These are phyloP conservation scores for Aselliscus stoliczkanus DNA, from an alignment of 2,797 vertebrate genomes.

Conservation along the genomic window DNA sequence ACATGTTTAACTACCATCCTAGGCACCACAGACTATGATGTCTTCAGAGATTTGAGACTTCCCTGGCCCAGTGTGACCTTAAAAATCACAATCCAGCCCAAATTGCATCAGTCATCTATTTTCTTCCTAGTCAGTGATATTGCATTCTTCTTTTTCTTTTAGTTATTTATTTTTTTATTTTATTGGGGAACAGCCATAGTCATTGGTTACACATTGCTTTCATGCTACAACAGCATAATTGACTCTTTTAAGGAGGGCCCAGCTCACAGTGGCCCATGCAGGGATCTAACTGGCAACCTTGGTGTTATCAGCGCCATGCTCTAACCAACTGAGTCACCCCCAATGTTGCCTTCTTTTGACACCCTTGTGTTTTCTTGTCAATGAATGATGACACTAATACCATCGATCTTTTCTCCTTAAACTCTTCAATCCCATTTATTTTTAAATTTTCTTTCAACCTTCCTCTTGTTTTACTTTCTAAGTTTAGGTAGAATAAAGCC, in stretches of 20 bases:
- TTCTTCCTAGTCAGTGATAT: neutral
- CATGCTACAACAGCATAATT: too few relatives aligned
- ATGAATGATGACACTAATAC: neutral
- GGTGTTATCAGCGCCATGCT: too few relatives aligned
- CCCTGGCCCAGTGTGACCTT: neutral
- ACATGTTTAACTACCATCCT: neutral
- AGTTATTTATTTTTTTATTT: too few relatives aligned
- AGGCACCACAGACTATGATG: neutral
- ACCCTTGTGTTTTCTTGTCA: neutral
- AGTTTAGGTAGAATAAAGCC: constrained; percentile 6
- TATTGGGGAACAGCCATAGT: too few relatives aligned
- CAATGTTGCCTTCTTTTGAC: neutral
- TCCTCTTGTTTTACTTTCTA: constrained; percentile 27
- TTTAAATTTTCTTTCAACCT: neutral
- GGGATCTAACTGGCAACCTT: too few relatives aligned
- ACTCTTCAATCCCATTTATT: neutral
- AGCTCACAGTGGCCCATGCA: too few relatives aligned
- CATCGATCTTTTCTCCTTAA: neutral
- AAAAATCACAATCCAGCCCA: neutral
- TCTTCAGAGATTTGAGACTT: neutral
- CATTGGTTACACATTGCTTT: too few relatives aligned
- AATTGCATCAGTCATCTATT: neutral
- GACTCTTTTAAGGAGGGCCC: too few relatives aligned
- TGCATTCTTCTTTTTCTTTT: neutral
- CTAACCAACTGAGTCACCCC: too few relatives aligned